A percentile compares a stretch with the other conserved stretches of the same genome.
These are phyloP conservation scores for Poecilia wingei DNA, from an alignment of 2,797 vertebrate genomes.

Conservation along the genomic window DNA sequence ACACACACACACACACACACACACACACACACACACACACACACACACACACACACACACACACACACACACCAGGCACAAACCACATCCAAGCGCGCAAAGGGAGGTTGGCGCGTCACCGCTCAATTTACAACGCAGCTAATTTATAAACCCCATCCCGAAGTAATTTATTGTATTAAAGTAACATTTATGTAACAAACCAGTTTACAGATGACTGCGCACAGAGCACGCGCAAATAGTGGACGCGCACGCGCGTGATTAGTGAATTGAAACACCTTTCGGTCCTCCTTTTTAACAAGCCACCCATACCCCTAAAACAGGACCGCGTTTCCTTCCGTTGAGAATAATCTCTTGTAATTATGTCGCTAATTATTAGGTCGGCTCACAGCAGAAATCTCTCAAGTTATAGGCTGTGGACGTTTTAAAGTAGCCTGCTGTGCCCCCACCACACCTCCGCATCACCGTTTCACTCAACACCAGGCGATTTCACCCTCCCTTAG, in stretches of 20 bases:
- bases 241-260: background rate
- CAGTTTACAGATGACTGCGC: background rate
- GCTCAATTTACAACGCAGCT: conserved; percentile 65
- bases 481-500: conserved; percentile 4
- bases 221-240: background rate
- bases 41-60: conserved; percentile 26
- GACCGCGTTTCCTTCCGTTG: conserved; percentile 48
- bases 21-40: conserved; percentile 19
- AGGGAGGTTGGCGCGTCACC: conserved; percentile 63
- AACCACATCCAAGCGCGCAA: conserved; percentile 72
- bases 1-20: conserved; percentile 19
- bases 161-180: conserved; percentile 40
- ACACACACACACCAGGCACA: conserved; percentile 35
- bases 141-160: conserved; percentile 24
- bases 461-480: conserved; percentile 41
- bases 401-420: conserved; percentile 29
- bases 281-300: conserved; percentile 8
- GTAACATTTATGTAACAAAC: conserved; percentile 22
- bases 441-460: background rate
- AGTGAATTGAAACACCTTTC: conserved; percentile 15
- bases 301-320: conserved; percentile 15
- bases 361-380: conserved; percentile 59
- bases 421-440: conserved; percentile 23
- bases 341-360: conserved; percentile 74
- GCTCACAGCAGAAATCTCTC: conserved; percentile 24